phyloP scores from a whole-genome alignment of 2,113 vertebrate genomes.

The Tachysurus vachellii region DNA sequence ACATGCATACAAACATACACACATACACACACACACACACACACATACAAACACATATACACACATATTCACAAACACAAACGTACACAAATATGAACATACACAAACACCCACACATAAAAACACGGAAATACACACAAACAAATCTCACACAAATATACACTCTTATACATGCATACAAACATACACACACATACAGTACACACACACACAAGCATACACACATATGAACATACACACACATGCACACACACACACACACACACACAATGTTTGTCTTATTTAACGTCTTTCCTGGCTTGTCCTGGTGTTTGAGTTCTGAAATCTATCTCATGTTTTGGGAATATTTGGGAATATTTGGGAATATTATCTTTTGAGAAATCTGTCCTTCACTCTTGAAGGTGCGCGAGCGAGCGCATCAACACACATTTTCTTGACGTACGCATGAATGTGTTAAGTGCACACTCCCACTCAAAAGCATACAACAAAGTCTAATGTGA shows the following conservation, averaged over 20 bases:
- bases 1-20: neutral
- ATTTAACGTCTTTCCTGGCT: neutral
- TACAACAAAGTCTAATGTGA: slow-evolving; percentile 21
- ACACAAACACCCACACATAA: neutral
- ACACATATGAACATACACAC: no score
- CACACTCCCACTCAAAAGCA: slow-evolving; percentile 28
- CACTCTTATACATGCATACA: no score
- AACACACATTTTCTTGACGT: neutral
- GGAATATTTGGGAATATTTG: neutral
- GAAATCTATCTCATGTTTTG: neutral
- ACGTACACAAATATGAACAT: neutral
- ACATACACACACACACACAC: neutral
- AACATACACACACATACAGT: no score
- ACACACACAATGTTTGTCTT: neutral
- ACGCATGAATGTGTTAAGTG: neutral
- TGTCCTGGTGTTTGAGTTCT: neutral
- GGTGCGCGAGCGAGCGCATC: neutral
- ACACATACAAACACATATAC: neutral
- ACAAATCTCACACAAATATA: neutral
- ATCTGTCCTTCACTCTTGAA: neutral
- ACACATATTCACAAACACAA: neutral
- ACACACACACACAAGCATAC: no score
- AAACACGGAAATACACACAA: neutral
- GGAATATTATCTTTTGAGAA: neutral
- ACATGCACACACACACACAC: no score